Percentiles rank a stretch among this genome's conserved stretches.
phyloP scores from a whole-genome alignment of 2,797 vertebrate species.

The Brachyrhaphis roseni region DNA sequence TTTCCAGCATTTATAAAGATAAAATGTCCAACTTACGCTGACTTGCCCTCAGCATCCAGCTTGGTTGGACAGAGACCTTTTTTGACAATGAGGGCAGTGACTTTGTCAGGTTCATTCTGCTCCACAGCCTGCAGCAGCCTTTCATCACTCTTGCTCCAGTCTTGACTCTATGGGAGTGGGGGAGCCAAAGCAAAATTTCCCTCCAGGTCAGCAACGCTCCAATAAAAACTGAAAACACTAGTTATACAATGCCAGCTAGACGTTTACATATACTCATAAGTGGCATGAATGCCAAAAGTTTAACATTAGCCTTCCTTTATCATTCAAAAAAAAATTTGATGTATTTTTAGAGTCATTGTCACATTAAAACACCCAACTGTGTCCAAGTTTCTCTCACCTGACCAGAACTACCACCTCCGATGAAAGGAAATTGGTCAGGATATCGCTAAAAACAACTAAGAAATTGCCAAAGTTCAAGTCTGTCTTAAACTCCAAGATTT shows the following conservation, averaged over 20 bases:
- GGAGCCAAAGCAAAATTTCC: conserved; percentile 33
- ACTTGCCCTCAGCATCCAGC: conserved; percentile 92
- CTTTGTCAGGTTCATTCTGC: conserved; percentile 92
- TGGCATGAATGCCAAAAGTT: neutral
- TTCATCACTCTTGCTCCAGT: conserved; percentile 96
- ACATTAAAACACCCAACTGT: neutral
- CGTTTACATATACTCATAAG: neutral
- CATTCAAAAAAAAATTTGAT: neutral
- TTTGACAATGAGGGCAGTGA: conserved; percentile 90
- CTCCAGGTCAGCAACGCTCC: conserved; percentile 35
- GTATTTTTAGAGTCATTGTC: neutral
- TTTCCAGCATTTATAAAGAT: neutral
- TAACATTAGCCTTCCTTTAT: neutral
- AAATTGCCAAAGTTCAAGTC: neutral
- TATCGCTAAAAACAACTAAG: neutral
- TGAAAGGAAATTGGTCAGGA: neutral
- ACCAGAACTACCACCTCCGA: neutral
- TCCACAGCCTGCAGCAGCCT: conserved; percentile 95
- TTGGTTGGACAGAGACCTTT: conserved; percentile 94
- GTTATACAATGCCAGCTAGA: neutral
- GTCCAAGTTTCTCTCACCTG: neutral
- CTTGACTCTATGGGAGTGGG: conserved; percentile 84
- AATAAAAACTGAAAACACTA: conserved; percentile 33
- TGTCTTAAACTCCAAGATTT: neutral
- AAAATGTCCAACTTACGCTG: conserved; percentile 86